Percentiles rank a stretch among this genome's conserved stretches.
Conservation (phyloP, 2,113 vertebrate genomes). For the Myxocyprinus asiaticus region DNA sequence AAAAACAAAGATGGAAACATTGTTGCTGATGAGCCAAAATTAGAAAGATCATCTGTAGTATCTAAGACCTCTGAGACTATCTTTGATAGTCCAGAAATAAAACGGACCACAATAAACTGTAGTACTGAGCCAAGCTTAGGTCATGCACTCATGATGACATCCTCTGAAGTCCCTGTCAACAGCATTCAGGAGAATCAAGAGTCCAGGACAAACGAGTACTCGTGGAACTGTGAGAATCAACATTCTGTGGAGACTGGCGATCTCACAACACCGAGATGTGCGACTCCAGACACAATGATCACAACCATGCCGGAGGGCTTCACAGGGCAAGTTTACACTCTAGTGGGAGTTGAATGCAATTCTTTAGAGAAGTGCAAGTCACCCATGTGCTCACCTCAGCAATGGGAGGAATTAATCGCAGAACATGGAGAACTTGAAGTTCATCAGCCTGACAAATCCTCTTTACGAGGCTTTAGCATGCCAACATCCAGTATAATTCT, state of each 20-base stretch:
- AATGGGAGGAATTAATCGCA: constrained; percentile 7
- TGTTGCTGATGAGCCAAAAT: constrained; percentile 22
- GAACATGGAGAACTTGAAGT: constrained; percentile 18
- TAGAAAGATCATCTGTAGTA: constrained; percentile 4
- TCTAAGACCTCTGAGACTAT: background rate
- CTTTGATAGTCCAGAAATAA: background rate
- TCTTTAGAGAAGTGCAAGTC: background rate
- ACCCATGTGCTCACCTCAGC: constrained; percentile 14
- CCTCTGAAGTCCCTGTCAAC: background rate
- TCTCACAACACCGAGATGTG: background rate
- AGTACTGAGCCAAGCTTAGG: constrained; percentile 1
- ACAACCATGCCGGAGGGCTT: background rate
- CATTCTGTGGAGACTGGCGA: background rate
- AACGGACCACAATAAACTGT: background rate
- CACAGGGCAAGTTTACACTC: background rate
- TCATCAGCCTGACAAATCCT: constrained; percentile 43
- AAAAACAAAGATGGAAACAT: background rate
- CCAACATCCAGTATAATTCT: constrained; percentile 34
- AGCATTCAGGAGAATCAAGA: background rate
- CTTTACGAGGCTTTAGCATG: constrained; percentile 45
- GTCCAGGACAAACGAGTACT: background rate
- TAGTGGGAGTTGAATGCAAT: background rate
- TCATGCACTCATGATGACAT: background rate
- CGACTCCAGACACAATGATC: background rate
- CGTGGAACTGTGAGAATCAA: constrained; percentile 27